These are phyloP conservation scores for Psittacus erithacus DNA, from an alignment of 2,113 vertebrate species.

Conservation along the genomic window DNA sequence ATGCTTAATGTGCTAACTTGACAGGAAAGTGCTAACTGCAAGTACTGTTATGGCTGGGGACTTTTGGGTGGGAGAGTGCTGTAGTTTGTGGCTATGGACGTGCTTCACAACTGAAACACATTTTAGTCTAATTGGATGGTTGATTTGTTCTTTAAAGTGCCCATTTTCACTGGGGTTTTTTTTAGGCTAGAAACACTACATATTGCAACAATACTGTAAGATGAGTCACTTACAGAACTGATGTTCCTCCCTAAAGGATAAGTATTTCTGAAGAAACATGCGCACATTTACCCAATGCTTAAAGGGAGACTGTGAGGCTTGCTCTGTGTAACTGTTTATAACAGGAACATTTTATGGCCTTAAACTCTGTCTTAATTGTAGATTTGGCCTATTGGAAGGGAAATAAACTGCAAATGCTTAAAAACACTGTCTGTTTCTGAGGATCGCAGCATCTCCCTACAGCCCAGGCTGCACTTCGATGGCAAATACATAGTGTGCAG, in stretches of 20 bases:
- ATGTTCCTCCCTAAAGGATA: background rate
- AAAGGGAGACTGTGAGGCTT: background rate
- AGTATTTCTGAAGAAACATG: background rate
- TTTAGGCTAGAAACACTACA: background rate
- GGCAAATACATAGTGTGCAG: constrained; percentile 95
- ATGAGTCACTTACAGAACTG: background rate
- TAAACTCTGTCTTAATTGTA: constrained; percentile 62
- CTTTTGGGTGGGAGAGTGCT: background rate
- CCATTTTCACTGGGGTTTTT: background rate
- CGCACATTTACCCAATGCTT: background rate
- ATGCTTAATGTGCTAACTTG: background rate
- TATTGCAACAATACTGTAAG: background rate
- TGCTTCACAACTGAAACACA: background rate
- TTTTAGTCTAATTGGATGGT: background rate
- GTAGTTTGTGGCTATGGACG: background rate
- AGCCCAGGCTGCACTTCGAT: constrained; percentile 96
- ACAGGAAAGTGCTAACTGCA: background rate
- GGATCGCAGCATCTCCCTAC: constrained; percentile 92
- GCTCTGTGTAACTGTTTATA: background rate
- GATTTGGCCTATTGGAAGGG: constrained; percentile 98
- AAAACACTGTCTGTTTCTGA: constrained; percentile 95
- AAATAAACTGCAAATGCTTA: constrained; percentile 97
- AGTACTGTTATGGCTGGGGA: background rate
- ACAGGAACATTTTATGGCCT: background rate
- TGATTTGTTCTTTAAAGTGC: background rate